Conservation (phyloP, 2,113 vertebrate genomes). For the Aythya baeri region DNA sequence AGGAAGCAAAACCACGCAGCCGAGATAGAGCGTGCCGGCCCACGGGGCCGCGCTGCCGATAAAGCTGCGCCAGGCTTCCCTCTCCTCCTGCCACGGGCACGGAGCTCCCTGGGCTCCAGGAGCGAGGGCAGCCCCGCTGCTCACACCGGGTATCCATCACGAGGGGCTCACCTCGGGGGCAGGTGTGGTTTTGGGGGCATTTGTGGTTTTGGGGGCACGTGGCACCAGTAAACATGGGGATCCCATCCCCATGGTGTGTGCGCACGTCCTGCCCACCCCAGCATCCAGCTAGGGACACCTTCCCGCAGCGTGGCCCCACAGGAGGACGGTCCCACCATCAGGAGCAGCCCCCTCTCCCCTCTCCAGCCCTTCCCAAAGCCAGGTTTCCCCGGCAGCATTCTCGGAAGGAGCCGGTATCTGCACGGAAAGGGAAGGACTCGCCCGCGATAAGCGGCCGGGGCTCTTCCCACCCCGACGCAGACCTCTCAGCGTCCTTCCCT, state of each 20-base stretch:
- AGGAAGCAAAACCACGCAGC: background rate
- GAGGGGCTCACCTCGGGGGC: background rate
- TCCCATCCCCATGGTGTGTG: no score
- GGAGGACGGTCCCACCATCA: background rate
- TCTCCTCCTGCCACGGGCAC: background rate
- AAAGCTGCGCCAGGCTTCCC: background rate
- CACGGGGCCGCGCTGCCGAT: background rate
- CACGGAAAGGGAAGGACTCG: background rate
- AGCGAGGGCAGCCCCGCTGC: accelerated
- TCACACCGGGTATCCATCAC: background rate
- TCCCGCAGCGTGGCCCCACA: background rate
- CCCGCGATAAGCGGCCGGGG: background rate
- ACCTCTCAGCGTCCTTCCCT: no score
- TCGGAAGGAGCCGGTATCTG: accelerated
- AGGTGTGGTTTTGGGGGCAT: background rate
- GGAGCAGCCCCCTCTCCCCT: background rate
- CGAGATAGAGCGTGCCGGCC: accelerated
- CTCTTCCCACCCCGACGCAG: background rate
- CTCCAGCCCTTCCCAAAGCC: background rate
- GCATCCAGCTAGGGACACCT: background rate
- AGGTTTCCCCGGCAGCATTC: accelerated
- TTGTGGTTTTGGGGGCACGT: no score
- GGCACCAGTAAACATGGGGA: no score
- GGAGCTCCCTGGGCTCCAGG: background rate
- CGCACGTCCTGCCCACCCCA: no score